A percentile compares a stretch with the other conserved stretches of the same genome.
Conservation (phyloP, 1,140 invertebrate species). For the Conus ventricosus region DNA sequence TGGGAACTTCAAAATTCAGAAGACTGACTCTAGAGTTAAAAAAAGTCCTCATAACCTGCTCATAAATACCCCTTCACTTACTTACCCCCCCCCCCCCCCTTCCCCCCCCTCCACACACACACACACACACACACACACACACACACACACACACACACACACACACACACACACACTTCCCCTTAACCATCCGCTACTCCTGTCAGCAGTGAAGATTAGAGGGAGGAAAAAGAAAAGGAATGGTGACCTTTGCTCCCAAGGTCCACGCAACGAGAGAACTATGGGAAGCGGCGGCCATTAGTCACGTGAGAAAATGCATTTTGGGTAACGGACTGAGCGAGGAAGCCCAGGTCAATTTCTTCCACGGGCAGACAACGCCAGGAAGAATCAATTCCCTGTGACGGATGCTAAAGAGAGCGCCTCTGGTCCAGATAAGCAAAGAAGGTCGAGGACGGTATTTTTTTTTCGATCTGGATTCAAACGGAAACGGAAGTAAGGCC, state of each 20-base stretch:
- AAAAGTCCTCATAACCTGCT: too few relatives aligned
- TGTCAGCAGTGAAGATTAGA: too few relatives aligned
- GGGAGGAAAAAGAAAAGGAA: not conserved
- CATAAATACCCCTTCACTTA: too few relatives aligned
- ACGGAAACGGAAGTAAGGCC: too few relatives aligned
- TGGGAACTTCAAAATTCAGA: too few relatives aligned
- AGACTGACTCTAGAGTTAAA: too few relatives aligned
- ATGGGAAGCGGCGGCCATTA: not conserved
- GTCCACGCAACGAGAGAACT: not conserved
- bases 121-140: too few relatives aligned
- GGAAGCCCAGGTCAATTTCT: slow-evolving; percentile 20
- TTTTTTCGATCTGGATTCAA: too few relatives aligned
- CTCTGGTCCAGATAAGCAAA: not conserved
- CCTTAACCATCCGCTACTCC: not conserved
- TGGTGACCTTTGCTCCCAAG: not conserved
- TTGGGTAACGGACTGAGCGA: not conserved
- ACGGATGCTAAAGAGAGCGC: slow-evolving; percentile 21
- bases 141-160: too few relatives aligned
- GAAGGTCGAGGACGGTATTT: not conserved
- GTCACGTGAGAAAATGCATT: slow-evolving; percentile 14
- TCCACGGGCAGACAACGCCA: not conserved
- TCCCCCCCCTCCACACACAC: too few relatives aligned
- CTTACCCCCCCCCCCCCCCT: too few relatives aligned
- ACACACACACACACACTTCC: too few relatives aligned
- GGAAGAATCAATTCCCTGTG: slow-evolving; percentile 15